Evolutionary conservation across 2,113 vertebrate species (phyloP).

Genomic region (Gadus macrocephalus): DNA sequence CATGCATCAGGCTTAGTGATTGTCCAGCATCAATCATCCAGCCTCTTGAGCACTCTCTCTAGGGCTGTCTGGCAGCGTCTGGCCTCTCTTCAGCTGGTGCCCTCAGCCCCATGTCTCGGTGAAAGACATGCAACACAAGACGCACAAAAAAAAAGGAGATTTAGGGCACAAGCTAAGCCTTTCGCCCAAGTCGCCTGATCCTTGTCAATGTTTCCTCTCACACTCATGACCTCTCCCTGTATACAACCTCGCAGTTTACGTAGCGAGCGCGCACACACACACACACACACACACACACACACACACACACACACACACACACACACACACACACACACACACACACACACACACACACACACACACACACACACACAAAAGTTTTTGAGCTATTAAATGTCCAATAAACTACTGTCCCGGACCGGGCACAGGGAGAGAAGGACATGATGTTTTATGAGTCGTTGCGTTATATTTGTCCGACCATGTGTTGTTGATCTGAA

Average conservation of each 20-base stretch:
- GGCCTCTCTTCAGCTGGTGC: slow-evolving; percentile 41
- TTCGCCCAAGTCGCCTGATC: neutral
- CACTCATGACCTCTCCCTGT: too few species aligned
- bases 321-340: slow-evolving; percentile 18
- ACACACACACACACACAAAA: slow-evolving; percentile 35
- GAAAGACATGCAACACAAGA: slow-evolving; percentile 26
- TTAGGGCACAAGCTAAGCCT: too few species aligned
- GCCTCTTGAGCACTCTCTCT: slow-evolving; percentile 37
- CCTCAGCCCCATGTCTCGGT: slow-evolving; percentile 3
- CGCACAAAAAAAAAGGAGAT: neutral
- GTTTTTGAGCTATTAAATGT: too few species aligned
- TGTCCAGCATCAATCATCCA: slow-evolving; percentile 52
- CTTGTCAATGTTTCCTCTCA: neutral
- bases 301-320: too few species aligned
- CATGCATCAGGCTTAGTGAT: slow-evolving; percentile 54
- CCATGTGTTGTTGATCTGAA: neutral
- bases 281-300: too few species aligned
- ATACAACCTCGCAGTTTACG: too few species aligned
- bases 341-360: slow-evolving; percentile 46
- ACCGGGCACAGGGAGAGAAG: slow-evolving; percentile 10
- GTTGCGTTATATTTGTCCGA: slow-evolving; percentile 6
- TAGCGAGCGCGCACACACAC: too few species aligned
- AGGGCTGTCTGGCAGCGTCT: slow-evolving; percentile 21
- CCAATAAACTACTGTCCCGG: neutral
- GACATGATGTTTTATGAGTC: slow-evolving; percentile 18